phyloP scores from a whole-genome alignment of 2,113 vertebrate genomes.

The Phocoena sinus region DNA sequence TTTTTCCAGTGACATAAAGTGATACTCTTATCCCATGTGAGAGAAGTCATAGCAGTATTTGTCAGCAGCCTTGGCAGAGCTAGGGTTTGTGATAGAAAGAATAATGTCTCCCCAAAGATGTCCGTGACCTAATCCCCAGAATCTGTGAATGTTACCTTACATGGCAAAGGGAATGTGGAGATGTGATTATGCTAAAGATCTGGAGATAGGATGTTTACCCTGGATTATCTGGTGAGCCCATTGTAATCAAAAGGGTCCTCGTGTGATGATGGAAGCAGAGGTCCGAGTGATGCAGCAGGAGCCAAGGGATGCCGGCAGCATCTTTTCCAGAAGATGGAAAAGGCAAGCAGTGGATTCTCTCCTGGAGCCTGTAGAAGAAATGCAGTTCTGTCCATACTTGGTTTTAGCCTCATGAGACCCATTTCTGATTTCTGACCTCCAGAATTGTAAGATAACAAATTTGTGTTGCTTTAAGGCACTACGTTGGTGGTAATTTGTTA shows the following conservation, averaged over 20 bases:
- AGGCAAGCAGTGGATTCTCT: neutral
- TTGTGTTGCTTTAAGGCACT: neutral
- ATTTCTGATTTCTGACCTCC: no score
- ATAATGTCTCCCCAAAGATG: no score
- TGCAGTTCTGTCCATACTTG: neutral
- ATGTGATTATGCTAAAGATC: neutral
- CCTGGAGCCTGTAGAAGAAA: neutral
- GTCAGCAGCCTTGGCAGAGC: no score
- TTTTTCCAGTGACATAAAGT: neutral
- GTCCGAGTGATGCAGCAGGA: no score
- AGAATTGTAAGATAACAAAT: neutral
- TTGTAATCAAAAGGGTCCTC: neutral
- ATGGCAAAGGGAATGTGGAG: neutral
- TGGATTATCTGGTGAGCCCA: no score
- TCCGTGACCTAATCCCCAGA: neutral
- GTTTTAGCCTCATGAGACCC: neutral
- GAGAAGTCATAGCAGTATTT: neutral
- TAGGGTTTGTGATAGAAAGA: neutral
- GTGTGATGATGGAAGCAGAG: no score
- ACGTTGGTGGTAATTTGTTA: neutral
- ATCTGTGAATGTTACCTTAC: neutral
- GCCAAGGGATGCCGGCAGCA: neutral
- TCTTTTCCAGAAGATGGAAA: neutral
- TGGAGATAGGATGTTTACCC: neutral
- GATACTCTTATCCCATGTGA: no score